Base-by-base conservation (phyloP, 2,113 vertebrate genomes). In the Urocitellus parryii region DNA sequence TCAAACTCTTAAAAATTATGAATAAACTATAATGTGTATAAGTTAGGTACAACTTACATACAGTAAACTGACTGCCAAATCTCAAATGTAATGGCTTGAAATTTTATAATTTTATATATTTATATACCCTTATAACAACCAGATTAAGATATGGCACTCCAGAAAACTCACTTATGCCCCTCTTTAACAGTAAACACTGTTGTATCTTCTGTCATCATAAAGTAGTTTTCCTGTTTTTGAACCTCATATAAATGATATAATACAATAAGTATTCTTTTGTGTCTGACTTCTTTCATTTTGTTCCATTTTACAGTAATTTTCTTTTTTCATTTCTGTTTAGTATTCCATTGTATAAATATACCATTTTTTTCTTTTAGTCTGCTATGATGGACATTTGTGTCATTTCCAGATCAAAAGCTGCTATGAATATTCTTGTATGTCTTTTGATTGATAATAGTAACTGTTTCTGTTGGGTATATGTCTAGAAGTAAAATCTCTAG, bases 321-420 rank as follows among this genome's bases (percentile, higher is more conserved):
- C 34, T 42, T 63, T 78, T 94, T 88, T 94, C 32, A 51, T 81
- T 81, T 94, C 81, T 81, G 68, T 81, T 25, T 88, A 51, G 67
- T 65, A 74, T 73, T 88, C 34, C 34, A 73, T 61, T 72, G 32
- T 34, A 80, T 80, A n/a, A 79, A 58, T 72, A 70, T 61, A 20
- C 32, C 39, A 61, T 8, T 76, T 29, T 58, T 53, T 73, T 88
- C 81, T 74, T 80, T 16, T 7, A 58, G 10, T 68, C 14, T 61
- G 17, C 42, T 72, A 8, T 94, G 11, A 51, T 48, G 53, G 39
- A 72, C 14, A n/a, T 61, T 81, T 73, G 39, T 88, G 16, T 17
- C 51, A 53, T 79, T 87, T 93, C 51, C 8, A 61, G 24, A 80
- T 20, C 78, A 81, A 63, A 51, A 88, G 42, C 42, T 67, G 20